phyloP scores from a whole-genome alignment of 2,888 invertebrate genomes.

The Rhorus exstirpatorius region DNA sequence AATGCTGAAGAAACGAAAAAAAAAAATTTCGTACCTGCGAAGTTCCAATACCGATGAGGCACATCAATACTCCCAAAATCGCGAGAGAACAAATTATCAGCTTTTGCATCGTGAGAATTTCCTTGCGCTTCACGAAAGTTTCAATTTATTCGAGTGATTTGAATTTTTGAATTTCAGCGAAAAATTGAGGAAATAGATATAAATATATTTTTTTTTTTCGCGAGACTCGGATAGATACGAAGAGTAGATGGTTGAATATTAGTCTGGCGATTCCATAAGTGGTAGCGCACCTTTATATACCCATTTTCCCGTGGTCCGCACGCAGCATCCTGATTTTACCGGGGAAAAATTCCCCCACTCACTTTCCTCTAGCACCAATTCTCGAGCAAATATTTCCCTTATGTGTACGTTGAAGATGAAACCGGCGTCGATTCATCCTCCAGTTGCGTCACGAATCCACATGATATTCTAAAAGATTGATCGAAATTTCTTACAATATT shows the following conservation, averaged over 20 bases:
- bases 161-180: not conserved
- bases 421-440: conserved; percentile 6
- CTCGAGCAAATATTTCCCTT: conserved; percentile 49
- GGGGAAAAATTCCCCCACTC: conserved; percentile 25
- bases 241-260: conserved; percentile 33
- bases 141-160: not conserved
- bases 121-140: not conserved
- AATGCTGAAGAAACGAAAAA: not conserved
- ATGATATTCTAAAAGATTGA: conserved; percentile 12
- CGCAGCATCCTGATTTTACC: conserved; percentile 46
- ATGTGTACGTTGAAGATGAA: conserved; percentile 40
- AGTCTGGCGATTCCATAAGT: conserved; percentile 40
- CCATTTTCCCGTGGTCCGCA: conserved; percentile 17
- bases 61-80: conserved; percentile 34
- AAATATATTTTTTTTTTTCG: not conserved
- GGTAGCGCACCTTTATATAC: conserved; percentile 58
- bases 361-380: not conserved
- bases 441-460: not conserved
- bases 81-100: conserved; percentile 31
- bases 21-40: conserved; percentile 47
- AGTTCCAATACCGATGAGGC: conserved; percentile 36
- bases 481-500: not conserved
- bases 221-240: conserved; percentile 6
- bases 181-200: not conserved
- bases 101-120: conserved; percentile 32